Evolutionary conservation across 2,113 vertebrate species (phyloP).

Genomic region (Sapayoa aenigma): DNA sequence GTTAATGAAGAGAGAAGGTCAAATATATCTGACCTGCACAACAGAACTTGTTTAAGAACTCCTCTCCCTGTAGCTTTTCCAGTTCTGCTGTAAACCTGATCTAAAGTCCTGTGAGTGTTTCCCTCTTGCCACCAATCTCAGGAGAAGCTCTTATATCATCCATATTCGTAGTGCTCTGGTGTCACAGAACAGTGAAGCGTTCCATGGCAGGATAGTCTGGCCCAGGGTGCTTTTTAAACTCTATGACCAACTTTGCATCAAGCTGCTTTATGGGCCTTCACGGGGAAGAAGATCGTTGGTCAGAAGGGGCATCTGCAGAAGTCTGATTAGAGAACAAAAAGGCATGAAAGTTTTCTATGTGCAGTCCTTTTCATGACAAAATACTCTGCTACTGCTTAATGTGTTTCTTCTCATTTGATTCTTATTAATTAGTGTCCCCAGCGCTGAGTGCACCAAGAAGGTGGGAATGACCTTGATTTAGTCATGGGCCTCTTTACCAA

Average conservation of each 20-base stretch:
- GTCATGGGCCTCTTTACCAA: accelerated
- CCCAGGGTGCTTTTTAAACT: neutral
- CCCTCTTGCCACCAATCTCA: neutral
- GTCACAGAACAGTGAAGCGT: neutral
- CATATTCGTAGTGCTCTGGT: accelerated
- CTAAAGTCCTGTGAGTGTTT: neutral
- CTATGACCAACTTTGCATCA: accelerated
- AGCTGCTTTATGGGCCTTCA: neutral
- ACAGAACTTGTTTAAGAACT: neutral
- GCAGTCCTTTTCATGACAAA: neutral
- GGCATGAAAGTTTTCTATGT: neutral
- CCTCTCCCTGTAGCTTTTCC: neutral
- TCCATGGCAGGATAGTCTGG: neutral
- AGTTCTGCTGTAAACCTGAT: neutral
- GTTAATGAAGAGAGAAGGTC: neutral
- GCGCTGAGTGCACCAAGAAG: neutral
- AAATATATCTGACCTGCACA: neutral
- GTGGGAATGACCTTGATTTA: neutral
- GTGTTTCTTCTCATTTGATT: neutral
- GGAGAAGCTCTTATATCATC: neutral
- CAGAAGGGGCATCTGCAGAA: neutral
- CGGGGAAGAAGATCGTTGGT: neutral
- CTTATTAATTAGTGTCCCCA: neutral
- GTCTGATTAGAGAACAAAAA: neutral
- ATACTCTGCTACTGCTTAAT: neutral